Evolutionary conservation across 2,113 vertebrate species (phyloP).

Genomic region (Talpa occidentalis): DNA sequence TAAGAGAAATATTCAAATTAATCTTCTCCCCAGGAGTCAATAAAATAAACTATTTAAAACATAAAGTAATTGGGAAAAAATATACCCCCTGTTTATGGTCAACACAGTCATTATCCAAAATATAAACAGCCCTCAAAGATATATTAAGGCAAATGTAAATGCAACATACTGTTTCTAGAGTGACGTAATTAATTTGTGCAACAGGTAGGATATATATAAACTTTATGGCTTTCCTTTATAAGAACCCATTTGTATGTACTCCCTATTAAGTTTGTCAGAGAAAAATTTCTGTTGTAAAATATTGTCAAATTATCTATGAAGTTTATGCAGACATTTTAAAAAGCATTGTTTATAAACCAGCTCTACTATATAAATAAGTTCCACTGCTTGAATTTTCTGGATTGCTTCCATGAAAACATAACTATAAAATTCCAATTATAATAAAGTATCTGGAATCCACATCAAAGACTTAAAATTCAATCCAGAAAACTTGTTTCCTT

Average conservation of each 20-base stretch:
- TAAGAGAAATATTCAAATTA: slow-evolving; percentile 67
- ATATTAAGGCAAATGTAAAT: slow-evolving; percentile 55
- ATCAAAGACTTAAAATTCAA: neutral
- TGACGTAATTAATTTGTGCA: neutral
- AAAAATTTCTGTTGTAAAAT: slow-evolving; percentile 44
- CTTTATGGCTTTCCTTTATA: slow-evolving; percentile 44
- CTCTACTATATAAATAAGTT: neutral
- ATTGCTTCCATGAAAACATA: neutral
- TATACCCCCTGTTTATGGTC: slow-evolving; percentile 14
- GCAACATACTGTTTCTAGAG: neutral
- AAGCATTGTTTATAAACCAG: slow-evolving; percentile 53
- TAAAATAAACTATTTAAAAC: slow-evolving; percentile 63
- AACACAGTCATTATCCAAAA: slow-evolving; percentile 19
- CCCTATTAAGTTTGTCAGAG: slow-evolving; percentile 36
- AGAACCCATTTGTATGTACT: slow-evolving; percentile 39
- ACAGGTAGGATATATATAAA: slow-evolving; percentile 23
- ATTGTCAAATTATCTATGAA: slow-evolving; percentile 56
- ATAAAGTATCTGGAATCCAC: neutral
- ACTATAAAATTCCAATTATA: slow-evolving; percentile 22
- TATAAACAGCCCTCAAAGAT: neutral
- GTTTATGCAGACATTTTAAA: slow-evolving; percentile 53
- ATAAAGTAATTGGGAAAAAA: slow-evolving; percentile 56
- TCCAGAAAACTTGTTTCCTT: neutral
- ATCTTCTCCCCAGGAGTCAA: slow-evolving; percentile 55
- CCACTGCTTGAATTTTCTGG: neutral